These are phyloP conservation scores for Agonopterix arenella DNA, from an alignment of 2,888 invertebrate genomes.

Conservation along the genomic window DNA sequence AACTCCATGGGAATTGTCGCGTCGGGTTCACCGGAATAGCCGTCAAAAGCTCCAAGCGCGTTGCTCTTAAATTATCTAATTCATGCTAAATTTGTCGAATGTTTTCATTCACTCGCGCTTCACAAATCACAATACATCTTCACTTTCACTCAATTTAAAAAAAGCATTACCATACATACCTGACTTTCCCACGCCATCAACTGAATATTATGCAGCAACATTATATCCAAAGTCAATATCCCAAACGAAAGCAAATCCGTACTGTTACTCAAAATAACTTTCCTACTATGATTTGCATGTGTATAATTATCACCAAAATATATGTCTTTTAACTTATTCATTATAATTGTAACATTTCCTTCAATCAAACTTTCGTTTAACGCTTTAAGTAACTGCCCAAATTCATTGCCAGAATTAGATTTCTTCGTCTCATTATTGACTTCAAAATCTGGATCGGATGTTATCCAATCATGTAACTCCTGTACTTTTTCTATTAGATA, in stretches of 20 bases:
- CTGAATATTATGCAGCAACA: constrained; percentile 75
- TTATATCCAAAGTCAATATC: constrained; percentile 74
- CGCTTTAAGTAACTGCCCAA: constrained; percentile 57
- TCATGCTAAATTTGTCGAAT: too few relatives aligned
- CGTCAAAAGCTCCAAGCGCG: too few relatives aligned
- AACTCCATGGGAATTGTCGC: too few relatives aligned
- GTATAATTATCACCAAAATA: constrained; percentile 65
- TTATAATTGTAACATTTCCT: constrained; percentile 65
- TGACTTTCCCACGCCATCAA: constrained; percentile 76
- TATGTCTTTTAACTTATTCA: constrained; percentile 68
- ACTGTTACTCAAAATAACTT: constrained; percentile 55
- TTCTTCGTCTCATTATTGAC: constrained; percentile 25
- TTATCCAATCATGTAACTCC: constrained; percentile 72
- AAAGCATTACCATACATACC: constrained; percentile 17
- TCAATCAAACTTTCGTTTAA: constrained; percentile 70
- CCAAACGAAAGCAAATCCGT: constrained; percentile 74
- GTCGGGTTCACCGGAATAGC: too few relatives aligned
- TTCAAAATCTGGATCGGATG: constrained; percentile 51
- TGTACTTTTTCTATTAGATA: constrained; percentile 71
- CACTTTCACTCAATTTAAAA: too few relatives aligned
- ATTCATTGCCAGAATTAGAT: constrained; percentile 32
- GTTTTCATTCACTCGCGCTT: too few relatives aligned
- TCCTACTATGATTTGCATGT: constrained; percentile 32
- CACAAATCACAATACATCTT: too few relatives aligned
- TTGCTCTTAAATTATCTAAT: too few relatives aligned